Conservation (phyloP, 2,888 invertebrate species). For the Disparrhopalites patrizii region DNA sequence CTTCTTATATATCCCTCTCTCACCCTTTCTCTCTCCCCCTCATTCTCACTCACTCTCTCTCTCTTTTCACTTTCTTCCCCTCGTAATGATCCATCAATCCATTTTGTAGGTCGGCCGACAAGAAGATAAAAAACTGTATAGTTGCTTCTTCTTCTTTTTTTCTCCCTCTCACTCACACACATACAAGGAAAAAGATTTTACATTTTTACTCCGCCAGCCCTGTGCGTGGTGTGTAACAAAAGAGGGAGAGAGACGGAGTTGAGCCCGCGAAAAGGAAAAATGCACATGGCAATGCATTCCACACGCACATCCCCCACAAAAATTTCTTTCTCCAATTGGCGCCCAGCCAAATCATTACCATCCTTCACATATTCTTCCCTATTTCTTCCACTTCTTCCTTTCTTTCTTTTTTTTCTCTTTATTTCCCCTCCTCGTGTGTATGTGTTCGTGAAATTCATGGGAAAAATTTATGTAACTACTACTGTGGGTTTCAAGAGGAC, state of each 20-base stretch:
- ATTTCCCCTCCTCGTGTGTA: neutral
- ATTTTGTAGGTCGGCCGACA: neutral
- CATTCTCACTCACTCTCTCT: too few species aligned
- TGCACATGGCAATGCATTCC: slow-evolving; percentile 4
- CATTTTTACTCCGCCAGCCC: neutral
- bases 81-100: slow-evolving; percentile 27
- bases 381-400: neutral
- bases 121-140: slow-evolving; percentile 1
- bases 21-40: neutral
- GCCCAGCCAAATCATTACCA: slow-evolving; percentile 30
- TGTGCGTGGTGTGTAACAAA: neutral
- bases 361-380: too few species aligned
- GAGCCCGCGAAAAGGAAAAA: too few species aligned
- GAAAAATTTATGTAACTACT: too few species aligned
- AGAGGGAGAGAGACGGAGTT: too few species aligned
- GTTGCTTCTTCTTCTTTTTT: neutral
- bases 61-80: too few species aligned
- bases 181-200: neutral
- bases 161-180: neutral
- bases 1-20: neutral
- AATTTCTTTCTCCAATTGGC: slow-evolving; percentile 17
- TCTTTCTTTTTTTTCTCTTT: slow-evolving; percentile 2
- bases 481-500: neutral
- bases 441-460: neutral
- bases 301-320: too few species aligned